These are phyloP conservation scores for Syrmaticus mikado DNA, from an alignment of 2,113 vertebrate species.

Conservation along the genomic window DNA sequence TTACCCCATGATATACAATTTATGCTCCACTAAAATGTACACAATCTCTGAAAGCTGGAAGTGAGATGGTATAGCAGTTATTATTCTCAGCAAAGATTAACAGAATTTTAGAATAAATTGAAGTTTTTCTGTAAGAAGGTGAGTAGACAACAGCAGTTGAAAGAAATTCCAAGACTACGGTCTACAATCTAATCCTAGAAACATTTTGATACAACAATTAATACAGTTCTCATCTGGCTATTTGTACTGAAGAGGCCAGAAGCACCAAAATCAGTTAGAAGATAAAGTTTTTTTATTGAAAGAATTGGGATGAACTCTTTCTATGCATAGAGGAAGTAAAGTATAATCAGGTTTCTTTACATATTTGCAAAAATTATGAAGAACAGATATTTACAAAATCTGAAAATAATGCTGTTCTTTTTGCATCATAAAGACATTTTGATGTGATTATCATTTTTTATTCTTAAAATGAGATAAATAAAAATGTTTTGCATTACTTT, in stretches of 20 bases:
- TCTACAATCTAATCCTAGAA: background rate
- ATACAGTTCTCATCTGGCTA: background rate
- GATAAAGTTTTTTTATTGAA: background rate
- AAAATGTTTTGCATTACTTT: background rate
- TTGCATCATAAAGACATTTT: background rate
- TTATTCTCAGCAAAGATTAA: background rate
- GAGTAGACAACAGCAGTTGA: background rate
- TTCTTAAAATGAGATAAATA: background rate
- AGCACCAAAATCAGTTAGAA: background rate
- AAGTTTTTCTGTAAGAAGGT: background rate
- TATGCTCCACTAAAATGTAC: background rate
- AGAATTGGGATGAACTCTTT: background rate
- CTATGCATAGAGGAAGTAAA: background rate
- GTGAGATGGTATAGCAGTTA: background rate
- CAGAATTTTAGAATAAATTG: background rate
- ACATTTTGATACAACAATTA: background rate
- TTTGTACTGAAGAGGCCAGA: background rate
- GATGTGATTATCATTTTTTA: background rate
- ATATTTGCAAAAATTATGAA: background rate
- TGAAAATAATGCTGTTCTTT: background rate
- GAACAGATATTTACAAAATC: accelerated
- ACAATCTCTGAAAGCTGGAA: background rate
- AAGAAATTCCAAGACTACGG: background rate
- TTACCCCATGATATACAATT: background rate
- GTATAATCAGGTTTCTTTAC: background rate